Evolutionary conservation across 2,888 invertebrate genomes (phyloP).

Genomic region (Hirtodrosophila duncani): DNA sequence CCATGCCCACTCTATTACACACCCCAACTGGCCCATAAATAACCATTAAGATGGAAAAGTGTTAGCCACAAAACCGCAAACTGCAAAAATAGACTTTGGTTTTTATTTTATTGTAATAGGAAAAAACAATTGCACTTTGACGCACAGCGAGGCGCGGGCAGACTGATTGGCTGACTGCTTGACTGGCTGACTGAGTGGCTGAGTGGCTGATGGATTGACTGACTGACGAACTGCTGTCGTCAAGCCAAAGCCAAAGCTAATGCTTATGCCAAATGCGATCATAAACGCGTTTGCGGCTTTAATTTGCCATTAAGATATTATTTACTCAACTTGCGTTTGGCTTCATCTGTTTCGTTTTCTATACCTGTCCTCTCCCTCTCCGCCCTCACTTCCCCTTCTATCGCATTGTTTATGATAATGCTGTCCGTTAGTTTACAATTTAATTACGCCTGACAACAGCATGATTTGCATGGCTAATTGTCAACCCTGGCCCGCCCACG

Average conservation of each 20-base stretch:
- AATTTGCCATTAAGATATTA: conserved; percentile 67
- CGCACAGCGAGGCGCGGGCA: neutral
- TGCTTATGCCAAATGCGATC: conserved; percentile 22
- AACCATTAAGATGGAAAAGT: conserved; percentile 37
- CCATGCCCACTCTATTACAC: conserved; percentile 10
- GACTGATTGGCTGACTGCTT: too few relatives aligned
- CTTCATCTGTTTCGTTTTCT: conserved; percentile 16
- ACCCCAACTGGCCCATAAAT: conserved; percentile 49
- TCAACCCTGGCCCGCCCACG: conserved; percentile 22
- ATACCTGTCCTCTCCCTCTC: neutral
- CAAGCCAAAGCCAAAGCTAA: neutral
- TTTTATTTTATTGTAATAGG: conserved; percentile 41
- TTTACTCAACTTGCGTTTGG: conserved; percentile 54
- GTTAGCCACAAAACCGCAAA: conserved; percentile 53
- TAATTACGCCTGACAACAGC: conserved; percentile 69
- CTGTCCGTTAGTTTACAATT: conserved; percentile 62
- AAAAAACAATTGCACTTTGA: conserved; percentile 10
- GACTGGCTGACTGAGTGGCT: too few relatives aligned
- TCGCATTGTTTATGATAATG: conserved; percentile 54
- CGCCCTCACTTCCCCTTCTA: neutral
- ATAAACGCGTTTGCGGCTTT: conserved; percentile 64
- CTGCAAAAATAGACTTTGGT: conserved; percentile 43
- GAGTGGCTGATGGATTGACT: conserved; percentile 7
- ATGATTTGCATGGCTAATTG: conserved; percentile 70
- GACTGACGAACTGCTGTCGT: conserved; percentile 7